Base-by-base conservation (phyloP, 2,113 vertebrate species). In the Poeciliopsis occidentalis region DNA sequence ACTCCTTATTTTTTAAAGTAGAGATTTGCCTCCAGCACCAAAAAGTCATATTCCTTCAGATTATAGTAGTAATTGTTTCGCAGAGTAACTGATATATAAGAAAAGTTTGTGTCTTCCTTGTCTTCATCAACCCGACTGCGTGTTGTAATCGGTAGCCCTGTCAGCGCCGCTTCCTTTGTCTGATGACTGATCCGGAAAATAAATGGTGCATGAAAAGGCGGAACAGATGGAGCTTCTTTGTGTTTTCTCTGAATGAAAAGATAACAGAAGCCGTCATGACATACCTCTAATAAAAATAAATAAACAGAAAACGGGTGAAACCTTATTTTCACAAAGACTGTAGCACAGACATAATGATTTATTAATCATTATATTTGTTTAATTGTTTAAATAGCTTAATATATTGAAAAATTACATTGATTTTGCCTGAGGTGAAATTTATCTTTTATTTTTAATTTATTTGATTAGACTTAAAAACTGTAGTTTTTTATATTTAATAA, bases 171-270 rank as follows among this genome's bases (percentile, higher is more conserved):
- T 69, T 41, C 64, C 84, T n/a, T 22, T 60, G 32, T 44, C 68
- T 75, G 79, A 12, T 71, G 84, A 91, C 75, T 72, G 88, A 92
- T 70, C 47, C 6, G 39, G 26, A 3, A 54, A 64, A 51, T 76
- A 86, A 90, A 91, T 80, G 81, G 31, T 29, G 81, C 73, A 8
- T 86, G 80, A 90, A 86, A 88, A 26, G 60, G 79, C 78, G 77
- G 34, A 37, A 37, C 34, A 37, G 34, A 37, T 12, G 34, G 34
- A 37, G 34, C 34, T 37, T 37, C 34, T 37, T 0, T 31, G 15
- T 57, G 8, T 44, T 75, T 71, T 61, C 61, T 31, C 4, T n/a
- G 19, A 32, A 66, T 67, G 39, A 32, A 37, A 73, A 39, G 19
- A 29, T 8, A 62, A 29, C 12, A 29, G 0, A 30, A 62, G 26